Evolutionary conservation across 1,140 invertebrate genomes (phyloP), one percentile per base, ranked within the genome.

Genomic region (Drosophila cardini): DNA sequence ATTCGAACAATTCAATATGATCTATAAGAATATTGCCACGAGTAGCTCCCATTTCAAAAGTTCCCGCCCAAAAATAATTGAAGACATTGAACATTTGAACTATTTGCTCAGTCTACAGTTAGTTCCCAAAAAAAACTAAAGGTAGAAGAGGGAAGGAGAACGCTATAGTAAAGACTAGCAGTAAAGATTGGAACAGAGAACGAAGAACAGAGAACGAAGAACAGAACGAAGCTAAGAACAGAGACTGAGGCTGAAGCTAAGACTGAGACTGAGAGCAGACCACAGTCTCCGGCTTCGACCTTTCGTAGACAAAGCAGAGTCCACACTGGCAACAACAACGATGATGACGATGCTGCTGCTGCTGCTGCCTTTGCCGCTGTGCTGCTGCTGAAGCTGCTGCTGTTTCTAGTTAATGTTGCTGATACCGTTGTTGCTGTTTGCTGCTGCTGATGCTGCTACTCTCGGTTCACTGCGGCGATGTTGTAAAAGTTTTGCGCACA

Each of bases 401-500:
- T 65, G 64, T 57, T 63, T 76, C 57, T 65, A 50, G 68, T 82
- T 76, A 75, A 80, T 76, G 82, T 86, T 80, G 81, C 81, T 70
- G 76, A 70, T 86, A 80, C 77, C 78, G 82, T 73, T 74, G 71
- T 63, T 70, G 76, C 71, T 78, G 75, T 63, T 75, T 67, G 62
- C 50, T 53, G 56, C 16, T 67, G 75, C 64, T 63, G 70, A 21
- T 71, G 65, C 60, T 74, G 67, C 53, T 71, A 32, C 64, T 74
- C 72, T 69, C 69, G 73, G 53, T 64, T 68, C 72, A 78, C 64
- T 78, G 71, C 65, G 72, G 83, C 78, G 78, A 86, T 87, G 83
- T 82, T 86, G 84, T 86, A 87, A 86, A 86, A 86, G 76, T 86
- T 87, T 86, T 79, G 83, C 76, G 83, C 83, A 86, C 83, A 86